Evolutionary conservation across 2,888 invertebrate species (phyloP).

Genomic region (Himalopsyche tibetana): DNA sequence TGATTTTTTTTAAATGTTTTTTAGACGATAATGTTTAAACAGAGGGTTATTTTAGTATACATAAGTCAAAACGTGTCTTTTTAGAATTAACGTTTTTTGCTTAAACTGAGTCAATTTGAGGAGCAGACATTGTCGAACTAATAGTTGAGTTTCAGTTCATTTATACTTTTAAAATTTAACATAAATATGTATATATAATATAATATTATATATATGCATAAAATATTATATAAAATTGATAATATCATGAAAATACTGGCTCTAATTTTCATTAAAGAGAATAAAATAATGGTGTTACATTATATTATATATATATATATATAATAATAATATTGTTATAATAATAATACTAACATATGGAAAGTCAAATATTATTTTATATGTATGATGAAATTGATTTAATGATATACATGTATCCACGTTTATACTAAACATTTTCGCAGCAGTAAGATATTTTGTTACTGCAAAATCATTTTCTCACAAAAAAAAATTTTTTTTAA

Average conservation of each 20-base stretch:
- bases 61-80: no score
- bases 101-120: no score
- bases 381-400: not conserved
- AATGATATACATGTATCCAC: not conserved
- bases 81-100: no score
- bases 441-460: not conserved
- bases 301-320: not conserved
- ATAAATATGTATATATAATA: not conserved
- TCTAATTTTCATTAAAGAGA: not conserved
- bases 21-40: no score
- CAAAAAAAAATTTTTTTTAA: not conserved
- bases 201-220: not conserved
- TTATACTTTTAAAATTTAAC: not conserved
- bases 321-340: not conserved
- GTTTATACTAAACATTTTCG: not conserved
- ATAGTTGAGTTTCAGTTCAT: no score
- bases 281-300: not conserved
- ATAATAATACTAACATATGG: conserved; percentile 15
- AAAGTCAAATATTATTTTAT: not conserved
- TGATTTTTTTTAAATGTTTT: no score
- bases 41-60: no score
- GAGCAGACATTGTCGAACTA: no score
- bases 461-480: not conserved
- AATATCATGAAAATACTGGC: conserved; percentile 12
- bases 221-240: not conserved